Evolutionary conservation across 1,140 invertebrate genomes (phyloP).

Genomic region (Agrypnia vestita): DNA sequence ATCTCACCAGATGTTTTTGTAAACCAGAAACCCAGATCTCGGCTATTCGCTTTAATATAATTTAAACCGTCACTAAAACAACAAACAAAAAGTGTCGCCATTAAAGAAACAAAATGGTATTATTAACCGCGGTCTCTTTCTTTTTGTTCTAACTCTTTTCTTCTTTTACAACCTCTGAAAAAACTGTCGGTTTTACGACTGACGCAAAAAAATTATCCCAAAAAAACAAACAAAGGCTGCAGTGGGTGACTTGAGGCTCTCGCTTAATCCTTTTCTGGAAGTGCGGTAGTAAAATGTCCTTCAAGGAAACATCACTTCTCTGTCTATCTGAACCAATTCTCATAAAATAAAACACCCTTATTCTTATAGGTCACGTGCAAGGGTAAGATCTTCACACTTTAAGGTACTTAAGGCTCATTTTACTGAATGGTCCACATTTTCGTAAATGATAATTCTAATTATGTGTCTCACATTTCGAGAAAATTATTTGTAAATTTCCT

Average conservation of each 20-base stretch:
- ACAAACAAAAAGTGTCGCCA: slow-evolving; percentile 20
- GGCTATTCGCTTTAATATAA: slow-evolving; percentile 25
- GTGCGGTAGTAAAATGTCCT: slow-evolving; percentile 18
- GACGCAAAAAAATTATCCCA: not conserved
- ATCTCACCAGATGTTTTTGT: slow-evolving; percentile 16
- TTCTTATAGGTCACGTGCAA: not conserved
- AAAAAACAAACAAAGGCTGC: not conserved
- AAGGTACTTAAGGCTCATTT: too few species aligned
- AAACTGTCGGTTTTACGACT: not conserved
- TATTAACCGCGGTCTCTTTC: not conserved
- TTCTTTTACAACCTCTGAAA: too few species aligned
- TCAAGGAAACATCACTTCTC: slow-evolving; percentile 1
- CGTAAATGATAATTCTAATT: too few species aligned
- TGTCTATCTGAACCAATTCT: slow-evolving; percentile 17
- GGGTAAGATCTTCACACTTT: not conserved
- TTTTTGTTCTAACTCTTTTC: not conserved
- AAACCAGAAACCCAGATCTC: not conserved
- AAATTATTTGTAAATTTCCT: too few species aligned
- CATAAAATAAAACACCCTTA: slow-evolving; percentile 3
- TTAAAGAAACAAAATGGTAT: slow-evolving; percentile 9
- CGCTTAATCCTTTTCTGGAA: slow-evolving; percentile 20
- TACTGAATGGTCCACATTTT: too few species aligned
- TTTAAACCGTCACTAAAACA: slow-evolving; percentile 16
- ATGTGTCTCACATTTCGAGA: too few species aligned
- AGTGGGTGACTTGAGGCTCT: not conserved